These are phyloP conservation scores for Drosophila asahinai DNA, from an alignment of 1,140 invertebrate genomes.

Conservation along the genomic window DNA sequence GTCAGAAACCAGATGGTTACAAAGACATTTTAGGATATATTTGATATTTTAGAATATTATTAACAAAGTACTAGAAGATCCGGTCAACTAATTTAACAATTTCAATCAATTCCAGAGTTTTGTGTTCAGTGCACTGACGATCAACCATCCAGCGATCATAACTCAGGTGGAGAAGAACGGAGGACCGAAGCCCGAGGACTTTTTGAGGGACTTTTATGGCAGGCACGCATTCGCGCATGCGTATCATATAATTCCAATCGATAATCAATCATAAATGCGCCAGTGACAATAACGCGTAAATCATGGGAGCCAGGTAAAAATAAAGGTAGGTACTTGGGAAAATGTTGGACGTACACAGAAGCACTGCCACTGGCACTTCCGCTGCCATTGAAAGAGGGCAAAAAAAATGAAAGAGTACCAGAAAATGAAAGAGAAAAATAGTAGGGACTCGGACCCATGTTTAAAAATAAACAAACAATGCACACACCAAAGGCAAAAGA, in stretches of 20 bases:
- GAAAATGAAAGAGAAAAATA: conserved; percentile 17
- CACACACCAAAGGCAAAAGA: conserved; percentile 40
- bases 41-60: no score
- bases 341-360: conserved; percentile 38
- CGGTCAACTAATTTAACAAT: no score
- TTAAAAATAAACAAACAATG: conserved; percentile 82
- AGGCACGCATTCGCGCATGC: conserved; percentile 82
- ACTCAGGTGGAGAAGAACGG: conserved; percentile 38
- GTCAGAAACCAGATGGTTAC: no score
- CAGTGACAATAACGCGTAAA: conserved; percentile 83
- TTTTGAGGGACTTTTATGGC: conserved; percentile 43
- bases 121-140: conserved; percentile 5
- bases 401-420: conserved; percentile 32
- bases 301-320: conserved; percentile 64
- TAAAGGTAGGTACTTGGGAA: conserved; percentile 23
- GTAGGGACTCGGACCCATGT: conserved; percentile 54
- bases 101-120: no score
- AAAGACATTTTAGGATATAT: no score
- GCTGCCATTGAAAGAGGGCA: conserved; percentile 66
- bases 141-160: conserved; percentile 44
- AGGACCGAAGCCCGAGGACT: conserved; percentile 7
- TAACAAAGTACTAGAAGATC: no score
- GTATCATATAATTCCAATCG: conserved; percentile 81
- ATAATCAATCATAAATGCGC: conserved; percentile 84
- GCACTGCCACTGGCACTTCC: conserved; percentile 57